These are phyloP conservation scores for Lonchura striata DNA, from an alignment of 2,113 vertebrate species.

Conservation along the genomic window DNA sequence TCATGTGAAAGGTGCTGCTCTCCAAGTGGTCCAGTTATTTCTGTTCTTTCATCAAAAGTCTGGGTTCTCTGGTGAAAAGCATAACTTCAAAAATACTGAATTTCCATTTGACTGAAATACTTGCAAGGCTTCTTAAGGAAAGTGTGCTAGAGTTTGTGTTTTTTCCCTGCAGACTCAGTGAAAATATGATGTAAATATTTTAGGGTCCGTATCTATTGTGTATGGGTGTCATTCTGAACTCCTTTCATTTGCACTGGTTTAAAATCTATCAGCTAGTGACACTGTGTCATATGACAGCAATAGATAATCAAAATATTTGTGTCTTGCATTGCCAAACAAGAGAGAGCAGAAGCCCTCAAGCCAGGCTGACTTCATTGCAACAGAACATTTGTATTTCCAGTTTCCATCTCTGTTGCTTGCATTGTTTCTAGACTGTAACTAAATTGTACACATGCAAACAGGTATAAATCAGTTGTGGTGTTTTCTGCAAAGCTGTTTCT, in stretches of 20 bases:
- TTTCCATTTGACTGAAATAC: background rate
- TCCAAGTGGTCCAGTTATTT: background rate
- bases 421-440: background rate
- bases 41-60: background rate
- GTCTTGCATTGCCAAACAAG: rapidly evolving
- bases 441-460: background rate
- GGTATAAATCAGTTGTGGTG: background rate
- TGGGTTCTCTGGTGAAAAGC: background rate
- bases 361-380: background rate
- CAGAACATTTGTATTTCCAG: background rate
- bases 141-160: background rate
- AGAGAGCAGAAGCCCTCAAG: background rate
- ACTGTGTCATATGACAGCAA: background rate
- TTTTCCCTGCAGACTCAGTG: background rate
- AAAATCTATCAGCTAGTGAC: background rate
- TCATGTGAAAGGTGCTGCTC: background rate
- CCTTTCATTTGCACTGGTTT: background rate
- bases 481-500: background rate
- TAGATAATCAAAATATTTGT: background rate
- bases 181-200: background rate
- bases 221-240: background rate
- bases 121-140: background rate
- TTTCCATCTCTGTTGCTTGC: background rate
- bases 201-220: background rate
- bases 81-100: background rate